A percentile compares a stretch with the other conserved stretches of the same genome.
Evolutionary conservation across 2,888 invertebrate species (phyloP).

Genomic region (Limenitis camilla): DNA sequence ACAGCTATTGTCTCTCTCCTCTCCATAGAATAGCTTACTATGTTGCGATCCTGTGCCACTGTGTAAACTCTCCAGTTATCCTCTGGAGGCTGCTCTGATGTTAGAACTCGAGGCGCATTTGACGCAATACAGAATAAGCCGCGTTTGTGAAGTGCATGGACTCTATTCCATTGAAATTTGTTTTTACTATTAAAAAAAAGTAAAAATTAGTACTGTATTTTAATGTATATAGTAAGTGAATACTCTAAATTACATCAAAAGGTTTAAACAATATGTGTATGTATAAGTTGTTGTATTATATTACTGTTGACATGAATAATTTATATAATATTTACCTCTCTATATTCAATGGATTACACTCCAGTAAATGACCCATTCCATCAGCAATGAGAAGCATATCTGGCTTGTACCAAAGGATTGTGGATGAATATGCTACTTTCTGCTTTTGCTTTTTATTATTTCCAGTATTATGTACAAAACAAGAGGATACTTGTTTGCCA

Average conservation of each 20-base stretch:
- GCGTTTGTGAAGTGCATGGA: slow-evolving; percentile 72
- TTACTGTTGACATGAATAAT: too few relatives aligned
- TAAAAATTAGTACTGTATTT: not conserved
- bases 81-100: not conserved
- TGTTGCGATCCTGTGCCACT: slow-evolving; percentile 73
- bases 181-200: slow-evolving; percentile 44
- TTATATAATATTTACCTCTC: too few relatives aligned
- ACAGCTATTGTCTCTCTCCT: slow-evolving; percentile 43
- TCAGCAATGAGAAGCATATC: slow-evolving; percentile 73
- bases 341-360: slow-evolving; percentile 73
- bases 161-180: slow-evolving; percentile 40
- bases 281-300: too few relatives aligned
- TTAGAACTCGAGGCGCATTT: slow-evolving; percentile 48
- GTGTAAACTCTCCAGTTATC: slow-evolving; percentile 71
- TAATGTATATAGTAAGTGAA: not conserved
- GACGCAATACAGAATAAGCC: slow-evolving; percentile 77
- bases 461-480: slow-evolving; percentile 27
- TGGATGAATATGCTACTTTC: slow-evolving; percentile 52
- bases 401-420: slow-evolving; percentile 77
- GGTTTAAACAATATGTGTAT: too few relatives aligned
- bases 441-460: slow-evolving; percentile 34
- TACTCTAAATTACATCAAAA: not conserved
- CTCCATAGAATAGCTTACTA: slow-evolving; percentile 67
- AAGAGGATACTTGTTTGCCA: slow-evolving; percentile 63
- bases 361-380: slow-evolving; percentile 75